These are phyloP conservation scores for Palythoa grandis DNA, from an alignment of 92 coral and sea anemone genomes.

Conservation along the genomic window DNA sequence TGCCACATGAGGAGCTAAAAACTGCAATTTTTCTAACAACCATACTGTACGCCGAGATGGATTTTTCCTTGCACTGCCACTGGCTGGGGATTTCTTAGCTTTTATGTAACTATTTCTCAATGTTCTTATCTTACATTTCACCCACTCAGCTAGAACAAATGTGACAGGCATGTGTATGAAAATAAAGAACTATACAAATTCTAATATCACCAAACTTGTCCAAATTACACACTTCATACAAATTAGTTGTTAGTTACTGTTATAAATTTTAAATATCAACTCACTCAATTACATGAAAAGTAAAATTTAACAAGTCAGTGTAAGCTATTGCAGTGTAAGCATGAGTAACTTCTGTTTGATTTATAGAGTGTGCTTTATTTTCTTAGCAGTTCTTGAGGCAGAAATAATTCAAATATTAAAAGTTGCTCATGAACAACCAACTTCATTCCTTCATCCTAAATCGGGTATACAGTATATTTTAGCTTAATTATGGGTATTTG, in stretches of 20 bases:
- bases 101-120: not conserved
- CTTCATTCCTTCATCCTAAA: no score
- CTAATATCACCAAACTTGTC: not conserved
- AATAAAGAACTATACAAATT: not conserved
- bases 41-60: not conserved
- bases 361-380: no score
- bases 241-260: no score
- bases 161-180: not conserved
- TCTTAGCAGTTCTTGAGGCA: no score
- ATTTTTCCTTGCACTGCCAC: slow-evolving; percentile 7
- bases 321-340: not conserved
- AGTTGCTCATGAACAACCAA: not conserved
- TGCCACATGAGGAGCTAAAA: slow-evolving; percentile 35
- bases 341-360: no score
- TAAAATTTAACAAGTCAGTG: not conserved
- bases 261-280: not conserved
- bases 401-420: no score
- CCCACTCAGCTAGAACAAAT: not conserved
- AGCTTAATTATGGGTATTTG: no score
- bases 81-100: no score
- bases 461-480: no score
- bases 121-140: not conserved
- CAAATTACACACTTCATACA: not conserved
- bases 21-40: slow-evolving; percentile 25
- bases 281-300: not conserved